Base-by-base conservation (phyloP, 2,113 vertebrate species). In the Callopanchax toddi region DNA sequence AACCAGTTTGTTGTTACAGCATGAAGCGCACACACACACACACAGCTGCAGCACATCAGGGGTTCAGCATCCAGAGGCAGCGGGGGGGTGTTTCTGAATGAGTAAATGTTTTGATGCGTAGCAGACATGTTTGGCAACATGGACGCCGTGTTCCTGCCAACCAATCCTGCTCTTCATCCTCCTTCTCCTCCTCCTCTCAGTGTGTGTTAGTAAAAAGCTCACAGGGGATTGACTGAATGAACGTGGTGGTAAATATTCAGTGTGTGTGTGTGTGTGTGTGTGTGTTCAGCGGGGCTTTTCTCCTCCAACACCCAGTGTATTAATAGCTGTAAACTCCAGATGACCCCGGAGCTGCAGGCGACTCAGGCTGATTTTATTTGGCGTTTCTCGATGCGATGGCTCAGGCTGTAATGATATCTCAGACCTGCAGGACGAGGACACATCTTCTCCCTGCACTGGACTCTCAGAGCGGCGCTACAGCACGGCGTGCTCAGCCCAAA, bases 271-370 rank as follows among this genome's bases (percentile, higher is more conserved):
- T 43, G 17, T n/a, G 17, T 44, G 40, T 48, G 49, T 62, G 25
- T 58, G 50, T 57, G 26, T 63, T 32, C 36, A 7, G 18, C 6
- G 25, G 25, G 29, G 29, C 37, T 34, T 50, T 43, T 60, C 21
- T 39, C 23, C 46, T 51, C 25, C 20, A 63, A 58, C 34, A 17
- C 67, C 17, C 20, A 1, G 13, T 55, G 78, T 87, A 89, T 79
- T 72, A 81, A 87, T 86, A 89, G 74, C 67, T 0, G 2, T 87
- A 60, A 87, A 88, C 89, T 86, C 50, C n/a, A 25, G 45, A 26
- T 81, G 87, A 91, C 81, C 89, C 57, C 2, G 2, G 10, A 46
- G 81, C 73, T 66, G 34, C 50, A 5, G 40, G 76, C 57, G 65
- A 78, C 39, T 76, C 64, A 58, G 73, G 61, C 67, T 81, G 75